Evolutionary conservation across 2,888 invertebrate genomes (phyloP), one percentile per base, ranked within the genome.

Genomic region (Drosophila paramelanica): DNA sequence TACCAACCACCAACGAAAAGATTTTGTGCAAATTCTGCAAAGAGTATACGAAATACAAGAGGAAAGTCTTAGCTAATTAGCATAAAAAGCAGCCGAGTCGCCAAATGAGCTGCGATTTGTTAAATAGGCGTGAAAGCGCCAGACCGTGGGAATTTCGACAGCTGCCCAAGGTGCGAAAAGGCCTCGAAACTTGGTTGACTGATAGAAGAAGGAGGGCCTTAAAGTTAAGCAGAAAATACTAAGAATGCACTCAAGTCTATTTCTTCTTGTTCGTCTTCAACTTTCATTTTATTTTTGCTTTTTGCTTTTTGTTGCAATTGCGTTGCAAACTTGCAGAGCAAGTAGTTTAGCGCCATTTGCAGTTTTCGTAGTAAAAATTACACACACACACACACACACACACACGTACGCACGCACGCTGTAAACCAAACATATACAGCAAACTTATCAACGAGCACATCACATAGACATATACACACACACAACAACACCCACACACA

Each of bases 291-390:
- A 20, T 43, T 39, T 45, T 59, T 58, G 46, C 23, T 66, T 25
- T 45, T 45, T 73, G 45, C 49, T 75, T 72, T 60, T 67, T 79
- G 59, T 64, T 73, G 84, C 78, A 83, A 87, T 78, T 77, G 78
- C 84, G 84, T 81, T 88, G 78, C 73, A 84, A 88, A 87, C 87
- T 88, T 82, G 71, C 84, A 71, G 87, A 80, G 84, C 81, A 84
- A 84, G 83, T 86, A 88, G 87, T 84, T 84, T 86, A 87, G 83
- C 89, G 76, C 84, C 84, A 88, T 84, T 84, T 84, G 89, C 83
- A 88, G 89, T 86, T 84, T 88, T 83, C 80, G 89, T 86, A 88
- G 89, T 86, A 86, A 83, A 84, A 84, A 84, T 88, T 84, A 88
- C 81, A 79, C 27, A 36, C 43, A 31, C 25, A 31, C 41, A 17